A percentile compares a stretch with the other conserved stretches of the same genome.
Conservation (phyloP, 2,113 vertebrate species). For the Poecile atricapillus region DNA sequence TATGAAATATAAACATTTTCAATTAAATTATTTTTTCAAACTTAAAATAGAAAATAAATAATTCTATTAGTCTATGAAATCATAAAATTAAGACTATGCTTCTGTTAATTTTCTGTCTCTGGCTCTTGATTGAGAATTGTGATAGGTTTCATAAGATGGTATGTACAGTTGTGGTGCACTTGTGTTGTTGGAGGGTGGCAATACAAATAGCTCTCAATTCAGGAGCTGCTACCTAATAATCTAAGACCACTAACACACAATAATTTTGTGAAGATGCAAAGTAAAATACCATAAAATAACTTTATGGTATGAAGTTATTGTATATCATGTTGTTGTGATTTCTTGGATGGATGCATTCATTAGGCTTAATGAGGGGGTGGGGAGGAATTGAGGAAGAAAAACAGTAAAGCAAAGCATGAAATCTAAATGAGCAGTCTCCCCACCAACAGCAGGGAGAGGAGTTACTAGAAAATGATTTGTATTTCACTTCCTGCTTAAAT, state of each 20-base stretch:
- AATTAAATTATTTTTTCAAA: neutral
- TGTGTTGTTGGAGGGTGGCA: neutral
- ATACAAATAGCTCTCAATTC: neutral
- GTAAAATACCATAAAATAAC: conserved; percentile 3
- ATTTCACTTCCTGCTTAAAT: neutral
- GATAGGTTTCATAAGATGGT: neutral
- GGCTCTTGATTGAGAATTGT: neutral
- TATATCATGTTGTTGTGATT: neutral
- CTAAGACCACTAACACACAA: neutral
- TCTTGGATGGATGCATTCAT: neutral
- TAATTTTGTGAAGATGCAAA: neutral
- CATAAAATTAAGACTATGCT: neutral
- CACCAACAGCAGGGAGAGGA: neutral
- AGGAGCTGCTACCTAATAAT: neutral
- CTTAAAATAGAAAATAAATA: neutral
- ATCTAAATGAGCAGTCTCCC: neutral
- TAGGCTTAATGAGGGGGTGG: neutral
- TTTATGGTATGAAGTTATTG: neutral
- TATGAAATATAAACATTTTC: neutral
- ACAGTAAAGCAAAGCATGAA: neutral
- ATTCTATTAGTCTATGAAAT: neutral
- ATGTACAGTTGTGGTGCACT: neutral
- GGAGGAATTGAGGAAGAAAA: neutral
- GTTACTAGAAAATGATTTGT: neutral
- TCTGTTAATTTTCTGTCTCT: neutral